These are phyloP conservation scores for Clanis bilineata DNA, from an alignment of 2,888 invertebrate genomes.

Conservation along the genomic window DNA sequence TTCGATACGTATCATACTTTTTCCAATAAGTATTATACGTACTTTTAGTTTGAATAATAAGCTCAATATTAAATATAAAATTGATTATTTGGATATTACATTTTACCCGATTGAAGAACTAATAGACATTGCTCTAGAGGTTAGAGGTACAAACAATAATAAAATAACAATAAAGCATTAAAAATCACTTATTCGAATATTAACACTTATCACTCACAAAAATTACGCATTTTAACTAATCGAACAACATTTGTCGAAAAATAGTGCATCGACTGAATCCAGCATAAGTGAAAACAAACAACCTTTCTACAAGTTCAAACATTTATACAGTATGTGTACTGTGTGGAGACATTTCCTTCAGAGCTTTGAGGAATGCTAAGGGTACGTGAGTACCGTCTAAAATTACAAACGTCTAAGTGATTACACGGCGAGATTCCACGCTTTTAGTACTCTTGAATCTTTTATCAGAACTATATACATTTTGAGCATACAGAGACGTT, in stretches of 20 bases:
- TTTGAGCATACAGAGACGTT: neutral
- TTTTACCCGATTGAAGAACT: too few relatives aligned
- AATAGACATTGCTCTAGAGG: too few relatives aligned
- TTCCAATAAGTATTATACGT: too few relatives aligned
- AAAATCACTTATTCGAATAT: too few relatives aligned
- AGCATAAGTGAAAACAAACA: neutral
- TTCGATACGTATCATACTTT: too few relatives aligned
- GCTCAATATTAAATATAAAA: too few relatives aligned
- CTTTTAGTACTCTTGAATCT: neutral
- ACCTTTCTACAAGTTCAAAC: neutral
- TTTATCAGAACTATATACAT: neutral
- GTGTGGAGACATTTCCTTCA: neutral
- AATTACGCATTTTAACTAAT: neutral
- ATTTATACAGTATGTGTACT: neutral
- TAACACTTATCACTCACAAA: too few relatives aligned
- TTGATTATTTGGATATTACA: too few relatives aligned
- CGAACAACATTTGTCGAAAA: neutral
- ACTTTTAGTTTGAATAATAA: too few relatives aligned
- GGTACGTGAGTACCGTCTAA: neutral
- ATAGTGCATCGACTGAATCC: neutral
- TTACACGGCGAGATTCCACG: conserved; percentile 1
- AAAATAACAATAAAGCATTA: too few relatives aligned
- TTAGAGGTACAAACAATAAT: too few relatives aligned
- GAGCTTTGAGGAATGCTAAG: neutral
- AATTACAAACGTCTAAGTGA: conserved; percentile 8